Percentiles rank a stretch among this genome's conserved stretches.
phyloP scores from a whole-genome alignment of 2,113 vertebrate genomes.

The Ceyx cyanopectus region DNA sequence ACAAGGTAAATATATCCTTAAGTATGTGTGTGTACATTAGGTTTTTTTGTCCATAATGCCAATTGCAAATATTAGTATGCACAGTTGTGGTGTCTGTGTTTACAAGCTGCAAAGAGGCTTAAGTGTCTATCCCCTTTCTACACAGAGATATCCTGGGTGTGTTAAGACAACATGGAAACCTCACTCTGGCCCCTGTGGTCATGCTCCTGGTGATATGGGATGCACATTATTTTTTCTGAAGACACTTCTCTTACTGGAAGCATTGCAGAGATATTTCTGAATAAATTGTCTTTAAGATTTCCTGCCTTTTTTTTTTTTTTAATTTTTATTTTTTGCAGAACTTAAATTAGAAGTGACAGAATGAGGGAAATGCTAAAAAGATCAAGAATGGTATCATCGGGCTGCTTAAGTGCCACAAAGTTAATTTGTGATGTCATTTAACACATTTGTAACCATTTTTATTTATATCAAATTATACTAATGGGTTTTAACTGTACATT shows the following conservation, averaged over 20 bases:
- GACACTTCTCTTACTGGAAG: neutral
- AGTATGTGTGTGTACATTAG: neutral
- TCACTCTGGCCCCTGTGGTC: neutral
- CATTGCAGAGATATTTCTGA: neutral
- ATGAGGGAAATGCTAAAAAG: neutral
- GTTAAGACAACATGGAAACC: neutral
- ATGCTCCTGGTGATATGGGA: neutral
- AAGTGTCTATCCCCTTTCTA: slow-evolving; percentile 21
- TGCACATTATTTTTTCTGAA: neutral
- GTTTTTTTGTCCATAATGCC: slow-evolving; percentile 16
- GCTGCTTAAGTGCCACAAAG: neutral
- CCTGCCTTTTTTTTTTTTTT: neutral
- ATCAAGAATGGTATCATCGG: neutral
- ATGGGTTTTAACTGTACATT: neutral
- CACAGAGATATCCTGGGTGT: neutral
- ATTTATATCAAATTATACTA: neutral
- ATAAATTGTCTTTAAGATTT: neutral
- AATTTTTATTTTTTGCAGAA: neutral
- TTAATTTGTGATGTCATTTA: neutral
- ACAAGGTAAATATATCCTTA: slow-evolving; percentile 30
- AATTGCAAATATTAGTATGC: slow-evolving; percentile 33
- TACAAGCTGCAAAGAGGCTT: slow-evolving; percentile 40
- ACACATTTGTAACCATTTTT: neutral
- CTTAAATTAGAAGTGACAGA: neutral
- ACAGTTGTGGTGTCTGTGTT: slow-evolving; percentile 5